Base-by-base conservation (phyloP, 2,888 invertebrate genomes). In the Netelia inedita region DNA sequence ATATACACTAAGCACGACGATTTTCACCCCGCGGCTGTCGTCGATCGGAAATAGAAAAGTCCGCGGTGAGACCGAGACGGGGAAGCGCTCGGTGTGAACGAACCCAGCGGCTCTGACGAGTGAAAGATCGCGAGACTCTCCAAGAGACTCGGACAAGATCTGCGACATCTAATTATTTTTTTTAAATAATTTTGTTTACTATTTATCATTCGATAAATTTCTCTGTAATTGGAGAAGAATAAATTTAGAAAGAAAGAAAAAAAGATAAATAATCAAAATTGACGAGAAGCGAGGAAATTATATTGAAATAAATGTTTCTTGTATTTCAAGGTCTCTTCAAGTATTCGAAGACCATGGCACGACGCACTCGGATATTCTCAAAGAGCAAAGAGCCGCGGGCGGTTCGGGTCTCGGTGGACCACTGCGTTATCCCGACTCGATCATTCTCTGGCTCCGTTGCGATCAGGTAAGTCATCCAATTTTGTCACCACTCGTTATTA, bases 361-460 rank as follows among this genome's bases (percentile, higher is more conserved):
- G 19, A 95, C 94, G 3, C 96, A 97, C 93, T 97, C 97, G 92
- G 96, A 96, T 68, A 94, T 97, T 68, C 92, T 97, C 86, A 94
- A 94, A 5, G 95, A 96, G 83, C 98, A 98, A 94, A 95, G 96
- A 86, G 80, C 91, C 14, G 94, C 94, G 78, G 96, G 97, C 14
- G 96, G 95, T 35, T 95, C 95, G 83, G 94, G 94, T 21, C 94
- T 96, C 72, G 97, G 97, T 19, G 97, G 97, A 0, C 96, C 96
- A 3, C 94, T 98, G 19, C 95, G 98, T 43, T 97, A 96, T 92
- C 95, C 96, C 0, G 95, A 97, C 89, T 96, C 96, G 1, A 94
- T 97, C 85, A 95, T 99, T 74, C 94, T 99, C 57, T 98, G 98
- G 98, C 94, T 99, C 6, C 96, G 96, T 89, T 98, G 98, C 91